These are phyloP conservation scores for Drosophila lini DNA, from an alignment of 1,140 invertebrate species.

Conservation along the genomic window DNA sequence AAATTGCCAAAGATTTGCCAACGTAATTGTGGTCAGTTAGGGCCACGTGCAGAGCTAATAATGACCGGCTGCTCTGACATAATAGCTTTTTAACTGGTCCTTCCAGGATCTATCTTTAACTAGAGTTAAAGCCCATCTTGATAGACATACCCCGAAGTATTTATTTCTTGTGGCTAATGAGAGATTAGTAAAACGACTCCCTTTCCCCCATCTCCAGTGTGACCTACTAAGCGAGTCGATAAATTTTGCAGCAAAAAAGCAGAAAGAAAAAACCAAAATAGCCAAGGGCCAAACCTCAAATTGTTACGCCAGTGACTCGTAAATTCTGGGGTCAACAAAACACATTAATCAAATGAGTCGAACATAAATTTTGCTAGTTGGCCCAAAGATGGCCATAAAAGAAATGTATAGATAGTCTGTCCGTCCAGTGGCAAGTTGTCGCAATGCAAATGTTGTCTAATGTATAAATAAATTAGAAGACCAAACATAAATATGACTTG, in stretches of 20 bases:
- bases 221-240: constrained; percentile 59
- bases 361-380: constrained; percentile 64
- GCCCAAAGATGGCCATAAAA: constrained; percentile 40
- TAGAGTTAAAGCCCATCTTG: constrained; percentile 5
- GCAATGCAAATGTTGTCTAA: constrained; percentile 42
- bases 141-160: not conserved
- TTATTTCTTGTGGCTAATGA: constrained; percentile 11
- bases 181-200: constrained; percentile 30
- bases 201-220: constrained; percentile 8
- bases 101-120: not conserved
- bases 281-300: constrained; percentile 29
- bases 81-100: constrained; percentile 42
- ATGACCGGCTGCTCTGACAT: constrained; percentile 33
- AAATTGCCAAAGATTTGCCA: constrained; percentile 67
- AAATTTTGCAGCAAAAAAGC: constrained; percentile 38
- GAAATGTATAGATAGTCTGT: constrained; percentile 38
- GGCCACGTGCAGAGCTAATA: constrained; percentile 21
- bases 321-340: constrained; percentile 40
- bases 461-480: constrained; percentile 57
- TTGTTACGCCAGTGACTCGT: constrained; percentile 56
- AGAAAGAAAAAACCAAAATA: constrained; percentile 11
- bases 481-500: constrained; percentile 46
- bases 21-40: constrained; percentile 67
- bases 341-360: constrained; percentile 70
- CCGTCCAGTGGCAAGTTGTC: constrained; percentile 22